phyloP scores from a whole-genome alignment of 92 coral and sea anemone genomes.

The Isaurus tuberculatus region DNA sequence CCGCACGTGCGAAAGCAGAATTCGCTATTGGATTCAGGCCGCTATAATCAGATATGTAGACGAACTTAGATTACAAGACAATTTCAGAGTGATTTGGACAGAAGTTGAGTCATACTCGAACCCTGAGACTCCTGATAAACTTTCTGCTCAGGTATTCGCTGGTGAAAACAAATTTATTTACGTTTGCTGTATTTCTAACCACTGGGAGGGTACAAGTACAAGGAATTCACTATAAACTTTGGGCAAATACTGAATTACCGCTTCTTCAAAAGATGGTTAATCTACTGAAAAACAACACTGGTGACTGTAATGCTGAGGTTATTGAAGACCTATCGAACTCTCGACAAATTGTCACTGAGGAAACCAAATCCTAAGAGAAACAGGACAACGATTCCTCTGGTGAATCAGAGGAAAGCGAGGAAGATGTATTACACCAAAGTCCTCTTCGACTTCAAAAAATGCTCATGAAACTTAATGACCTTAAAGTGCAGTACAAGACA shows the following conservation, averaged over 20 bases:
- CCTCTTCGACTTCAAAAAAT: constrained; percentile 48
- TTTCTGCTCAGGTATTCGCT: constrained; percentile 4
- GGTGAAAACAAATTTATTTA: constrained; percentile 43
- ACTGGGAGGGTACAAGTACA: constrained; percentile 47
- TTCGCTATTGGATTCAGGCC: constrained; percentile 56
- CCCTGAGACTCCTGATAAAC: constrained; percentile 49
- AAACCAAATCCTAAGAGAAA: constrained; percentile 3
- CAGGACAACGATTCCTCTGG: constrained; percentile 31
- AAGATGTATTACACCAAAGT: constrained; percentile 29
- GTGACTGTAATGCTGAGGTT: too few species aligned
- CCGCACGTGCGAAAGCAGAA: constrained; percentile 47
- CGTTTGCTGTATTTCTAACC: constrained; percentile 49
- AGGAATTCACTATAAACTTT: constrained; percentile 26
- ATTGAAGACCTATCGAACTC: constrained; percentile 22
- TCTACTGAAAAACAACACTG: too few species aligned
- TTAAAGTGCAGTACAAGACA: constrained; percentile 21
- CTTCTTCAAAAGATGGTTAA: too few species aligned
- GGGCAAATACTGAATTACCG: too few species aligned
- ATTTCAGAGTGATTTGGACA: constrained; percentile 22
- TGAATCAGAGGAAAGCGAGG: constrained; percentile 21
- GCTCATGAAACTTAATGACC: constrained; percentile 48
- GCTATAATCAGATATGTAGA: constrained; percentile 50
- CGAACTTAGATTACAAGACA: neutral
- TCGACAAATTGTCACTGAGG: constrained; percentile 19
- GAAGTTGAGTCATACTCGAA: constrained; percentile 46